Percentiles rank a stretch among this genome's conserved stretches.
phyloP scores from a whole-genome alignment of 2,888 invertebrate genomes.

The Anticlea derivata region DNA sequence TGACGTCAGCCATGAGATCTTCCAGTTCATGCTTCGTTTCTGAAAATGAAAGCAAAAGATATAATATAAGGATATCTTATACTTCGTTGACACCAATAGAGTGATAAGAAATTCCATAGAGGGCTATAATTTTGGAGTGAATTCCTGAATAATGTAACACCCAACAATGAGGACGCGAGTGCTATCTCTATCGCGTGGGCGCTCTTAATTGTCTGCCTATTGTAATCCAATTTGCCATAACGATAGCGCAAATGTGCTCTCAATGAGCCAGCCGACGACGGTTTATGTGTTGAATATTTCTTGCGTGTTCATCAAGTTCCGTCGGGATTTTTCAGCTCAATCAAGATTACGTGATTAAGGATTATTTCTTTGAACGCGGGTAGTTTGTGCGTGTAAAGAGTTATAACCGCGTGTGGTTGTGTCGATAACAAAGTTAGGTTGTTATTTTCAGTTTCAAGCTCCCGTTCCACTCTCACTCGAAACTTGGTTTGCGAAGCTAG shows the following conservation, averaged over 20 bases:
- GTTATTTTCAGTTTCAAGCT: constrained; percentile 15
- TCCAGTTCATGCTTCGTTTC: constrained; percentile 99
- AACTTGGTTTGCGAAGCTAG: constrained; percentile 15
- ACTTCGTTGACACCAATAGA: constrained; percentile 15
- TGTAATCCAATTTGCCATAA: constrained; percentile 50
- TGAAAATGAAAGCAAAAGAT: constrained; percentile 80
- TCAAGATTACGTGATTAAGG: constrained; percentile 14
- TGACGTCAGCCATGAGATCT: constrained; percentile 99
- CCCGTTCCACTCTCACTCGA: constrained; percentile 12
- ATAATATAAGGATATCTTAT: constrained; percentile 7
- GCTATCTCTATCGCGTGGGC: constrained; percentile 43
- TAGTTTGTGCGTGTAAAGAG: constrained; percentile 15
- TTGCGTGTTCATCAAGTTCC: constrained; percentile 19
- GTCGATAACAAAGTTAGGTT: constrained; percentile 40
- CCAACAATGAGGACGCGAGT: constrained; percentile 41
- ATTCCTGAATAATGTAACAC: constrained; percentile 36
- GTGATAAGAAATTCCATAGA: constrained; percentile 31
- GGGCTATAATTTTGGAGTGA: constrained; percentile 33
- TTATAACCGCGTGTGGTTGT: constrained; percentile 29
- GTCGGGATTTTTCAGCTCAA: constrained; percentile 19
- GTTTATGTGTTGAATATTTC: constrained; percentile 31
- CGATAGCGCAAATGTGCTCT: constrained; percentile 39
- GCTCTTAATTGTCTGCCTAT: constrained; percentile 46
- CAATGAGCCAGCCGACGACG: constrained; percentile 29
- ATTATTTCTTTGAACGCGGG: constrained; percentile 3